Evolutionary conservation across 2,797 vertebrate species (phyloP).

Genomic region (Esox masquinongy): DNA sequence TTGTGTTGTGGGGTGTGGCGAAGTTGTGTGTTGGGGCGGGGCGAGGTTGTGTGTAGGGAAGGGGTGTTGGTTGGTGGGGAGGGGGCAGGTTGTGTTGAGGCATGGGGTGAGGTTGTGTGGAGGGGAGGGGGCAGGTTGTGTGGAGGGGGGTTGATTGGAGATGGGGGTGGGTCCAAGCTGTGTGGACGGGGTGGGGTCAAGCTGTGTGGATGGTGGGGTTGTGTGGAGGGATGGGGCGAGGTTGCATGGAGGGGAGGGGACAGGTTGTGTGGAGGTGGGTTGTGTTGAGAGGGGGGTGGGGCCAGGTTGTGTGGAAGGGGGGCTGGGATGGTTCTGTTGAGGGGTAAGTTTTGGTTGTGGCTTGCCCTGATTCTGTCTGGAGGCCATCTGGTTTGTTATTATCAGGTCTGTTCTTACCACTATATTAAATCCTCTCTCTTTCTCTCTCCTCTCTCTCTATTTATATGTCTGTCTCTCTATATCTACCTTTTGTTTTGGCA

Average conservation of each 20-base stretch:
- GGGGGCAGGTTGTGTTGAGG: slow-evolving; percentile 27
- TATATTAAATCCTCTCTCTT: background rate
- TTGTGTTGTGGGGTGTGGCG: too few species aligned
- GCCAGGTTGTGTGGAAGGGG: too few species aligned
- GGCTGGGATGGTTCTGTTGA: slow-evolving; percentile 42
- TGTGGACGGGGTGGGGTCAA: too few species aligned
- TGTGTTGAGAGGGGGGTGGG: slow-evolving; percentile 22
- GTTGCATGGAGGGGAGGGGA: background rate
- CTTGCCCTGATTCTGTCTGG: slow-evolving; percentile 56
- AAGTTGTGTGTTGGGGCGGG: too few species aligned
- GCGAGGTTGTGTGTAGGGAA: background rate
- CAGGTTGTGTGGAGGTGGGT: slow-evolving; percentile 47
- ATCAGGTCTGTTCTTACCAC: slow-evolving; percentile 29
- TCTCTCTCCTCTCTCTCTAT: background rate
- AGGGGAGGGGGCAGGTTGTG: too few species aligned
- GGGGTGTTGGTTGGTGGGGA: slow-evolving; percentile 10
- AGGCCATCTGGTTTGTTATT: slow-evolving; percentile 62
- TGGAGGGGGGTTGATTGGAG: too few species aligned
- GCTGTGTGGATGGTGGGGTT: too few species aligned
- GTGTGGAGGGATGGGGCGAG: too few species aligned
- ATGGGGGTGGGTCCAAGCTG: too few species aligned
- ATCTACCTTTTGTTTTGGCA: background rate
- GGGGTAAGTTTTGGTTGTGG: slow-evolving; percentile 6
- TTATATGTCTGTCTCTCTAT: background rate
- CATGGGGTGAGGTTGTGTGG: too few species aligned